Base-by-base conservation (phyloP, 2,797 vertebrate species). In the Phaenicophaeus curvirostris region DNA sequence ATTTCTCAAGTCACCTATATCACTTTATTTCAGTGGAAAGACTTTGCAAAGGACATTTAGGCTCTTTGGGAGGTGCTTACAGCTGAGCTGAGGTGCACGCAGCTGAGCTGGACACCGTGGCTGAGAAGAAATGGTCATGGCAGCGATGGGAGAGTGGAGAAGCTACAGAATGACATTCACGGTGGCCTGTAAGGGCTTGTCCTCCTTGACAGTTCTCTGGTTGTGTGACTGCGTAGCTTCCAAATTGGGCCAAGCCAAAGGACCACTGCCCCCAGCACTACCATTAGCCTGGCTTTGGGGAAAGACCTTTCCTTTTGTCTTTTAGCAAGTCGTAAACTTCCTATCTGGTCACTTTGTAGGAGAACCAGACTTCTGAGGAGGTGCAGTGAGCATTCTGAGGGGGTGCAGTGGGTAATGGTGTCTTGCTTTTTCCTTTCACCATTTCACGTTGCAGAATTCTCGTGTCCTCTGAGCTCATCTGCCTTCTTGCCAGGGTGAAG, bases 111-210 rank as follows among this genome's bases (percentile, higher is more conserved):
- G 23, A 65, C 13, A 42, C 5, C 0, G 7, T 44, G 23, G 33
- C 59, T 11, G 7, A n/a, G 58, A 28, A 51, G 15, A 21, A 30
- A 14, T 7, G 17, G 42, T 61, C 11, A 15, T 3, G 2, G 27
- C 23, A n/a, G 48, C 48, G 14, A 2, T 0, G 7, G 23, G 48
- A 41, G 33, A n/a, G 53, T 16, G 44, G n/a, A 39, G 28, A 27
- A 13, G 50, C 20, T 13, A 8, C 41, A 4, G 39, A 50, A 21
- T 24, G 54, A 28, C 35, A 7, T 1, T 3, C 0, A 1, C 5
- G 3, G 48, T 17, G 21, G 35, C 42, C 55, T n/a, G 31, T 9
- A 15, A 48, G 31, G 67, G 30, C 41, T 74, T 6, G 11, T 35
- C 8, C 31, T 48, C 41, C 9, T 14, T 31, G 35, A 28, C 46